Evolutionary conservation across 1,140 invertebrate species (phyloP).

Genomic region (Augochlora pura): DNA sequence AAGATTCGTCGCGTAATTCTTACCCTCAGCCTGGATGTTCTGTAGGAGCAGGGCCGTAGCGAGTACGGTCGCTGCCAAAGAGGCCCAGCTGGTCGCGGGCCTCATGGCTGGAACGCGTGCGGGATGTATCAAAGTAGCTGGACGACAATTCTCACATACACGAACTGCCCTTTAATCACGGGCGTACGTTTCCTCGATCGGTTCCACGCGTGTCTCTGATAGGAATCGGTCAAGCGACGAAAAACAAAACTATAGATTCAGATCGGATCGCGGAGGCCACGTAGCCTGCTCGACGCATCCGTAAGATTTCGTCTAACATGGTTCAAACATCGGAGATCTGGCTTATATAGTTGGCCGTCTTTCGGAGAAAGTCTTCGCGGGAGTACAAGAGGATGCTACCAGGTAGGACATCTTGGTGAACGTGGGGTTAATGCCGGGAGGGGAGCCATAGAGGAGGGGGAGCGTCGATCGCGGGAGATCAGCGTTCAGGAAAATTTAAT

Average conservation of each 20-base stretch:
- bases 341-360: constrained; percentile 79
- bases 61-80: constrained; percentile 66
- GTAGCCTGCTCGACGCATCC: constrained; percentile 67
- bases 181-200: not conserved
- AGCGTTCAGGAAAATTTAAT: not conserved
- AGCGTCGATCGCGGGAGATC: not conserved
- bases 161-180: constrained; percentile 29
- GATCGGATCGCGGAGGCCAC: constrained; percentile 44
- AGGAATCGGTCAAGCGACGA: not conserved
- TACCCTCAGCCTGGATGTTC: constrained; percentile 72
- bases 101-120: constrained; percentile 59
- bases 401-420: constrained; percentile 63
- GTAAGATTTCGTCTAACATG: constrained; percentile 78
- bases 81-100: constrained; percentile 65
- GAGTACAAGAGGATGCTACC: constrained; percentile 72
- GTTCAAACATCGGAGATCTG: constrained; percentile 76
- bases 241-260: not conserved
- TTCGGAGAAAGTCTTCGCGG: constrained; percentile 79
- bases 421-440: constrained; percentile 37
- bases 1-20: constrained; percentile 36
- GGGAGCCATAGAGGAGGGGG: constrained; percentile 28
- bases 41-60: constrained; percentile 68
- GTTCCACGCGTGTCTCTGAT: constrained; percentile 4
- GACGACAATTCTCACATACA: constrained; percentile 56
- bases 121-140: constrained; percentile 15